Evolutionary conservation across 2,113 vertebrate species (phyloP), one percentile per base, ranked within the genome.

Genomic region (Eurystomus gularis): DNA sequence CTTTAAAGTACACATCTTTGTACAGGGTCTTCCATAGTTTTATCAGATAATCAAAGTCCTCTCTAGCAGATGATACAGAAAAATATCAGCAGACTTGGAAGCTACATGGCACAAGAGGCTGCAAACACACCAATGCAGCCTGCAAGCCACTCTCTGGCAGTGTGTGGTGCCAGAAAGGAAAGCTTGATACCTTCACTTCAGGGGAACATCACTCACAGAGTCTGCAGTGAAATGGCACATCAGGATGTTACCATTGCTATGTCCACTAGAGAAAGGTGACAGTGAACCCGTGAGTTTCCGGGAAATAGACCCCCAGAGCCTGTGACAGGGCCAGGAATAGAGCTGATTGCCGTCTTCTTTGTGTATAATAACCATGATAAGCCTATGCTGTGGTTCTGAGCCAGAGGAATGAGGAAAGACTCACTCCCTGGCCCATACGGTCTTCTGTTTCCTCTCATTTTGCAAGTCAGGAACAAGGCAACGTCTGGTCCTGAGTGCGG

Each of bases 341-440:
- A 86, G 48, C 40, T 29, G 61, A 37, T 76, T 79, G 76, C 65
- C 1, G 0, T 52, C 65, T 71, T 93, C 39, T 42, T 35, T 91
- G 61, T 0, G 0, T 20, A 7, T 28, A 75, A 7, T 28, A 71
- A 86, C 39, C 0, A 0, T 93, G 95, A 92, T 61, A 28, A 93
- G 61, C 20, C 39, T 69, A 35, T 49, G 21, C 25, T 26, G 23
- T 86, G 76, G 80, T 88, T 84, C 51, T 4, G 3, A 0, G 80
- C 90, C 95, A 96, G 83, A 75, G 9, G 52, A 90, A 88, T 55
- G 72, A 95, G 88, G 64, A 96, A 90, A 92, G 46, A 84, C 88
- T 95, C 58, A 79, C 86, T 94, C 92, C 29, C 57, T 65, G 88
- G 70, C 35, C 55, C 42, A 39, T 49, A 24, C 60, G 84, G 61